A percentile compares a stretch with the other conserved stretches of the same genome.
Conservation (phyloP, 2,888 invertebrate species). For the Ophion ventricosus region DNA sequence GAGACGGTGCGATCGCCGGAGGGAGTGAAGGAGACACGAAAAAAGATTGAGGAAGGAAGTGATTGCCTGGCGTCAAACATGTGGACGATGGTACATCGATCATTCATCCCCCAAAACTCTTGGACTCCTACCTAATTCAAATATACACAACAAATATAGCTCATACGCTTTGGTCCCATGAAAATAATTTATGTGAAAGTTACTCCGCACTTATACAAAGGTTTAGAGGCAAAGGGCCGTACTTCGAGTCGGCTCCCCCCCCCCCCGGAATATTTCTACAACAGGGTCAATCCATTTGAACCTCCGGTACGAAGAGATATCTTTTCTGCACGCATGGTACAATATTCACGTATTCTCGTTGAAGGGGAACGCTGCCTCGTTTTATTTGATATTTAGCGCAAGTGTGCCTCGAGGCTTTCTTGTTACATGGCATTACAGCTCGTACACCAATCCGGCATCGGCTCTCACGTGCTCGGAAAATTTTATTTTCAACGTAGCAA, state of each 20-base stretch:
- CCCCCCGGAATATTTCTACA: background rate
- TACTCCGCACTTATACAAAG: background rate
- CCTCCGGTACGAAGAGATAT: background rate
- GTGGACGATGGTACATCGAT: constrained; percentile 52
- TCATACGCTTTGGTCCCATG: constrained; percentile 24
- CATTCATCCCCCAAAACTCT: constrained; percentile 31
- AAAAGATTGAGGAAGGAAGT: constrained; percentile 58
- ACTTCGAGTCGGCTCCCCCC: background rate
- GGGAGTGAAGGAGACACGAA: constrained; percentile 18
- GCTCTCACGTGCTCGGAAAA: constrained; percentile 15
- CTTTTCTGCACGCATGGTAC: no score
- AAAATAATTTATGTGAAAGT: constrained; percentile 45
- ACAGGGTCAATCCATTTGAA: background rate
- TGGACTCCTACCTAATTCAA: constrained; percentile 35
- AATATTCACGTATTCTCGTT: no score
- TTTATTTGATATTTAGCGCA: background rate
- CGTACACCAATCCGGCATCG: background rate
- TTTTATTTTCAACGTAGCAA: constrained; percentile 22
- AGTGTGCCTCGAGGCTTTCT: constrained; percentile 31
- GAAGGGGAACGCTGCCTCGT: no score
- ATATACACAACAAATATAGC: constrained; percentile 50
- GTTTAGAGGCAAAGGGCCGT: background rate
- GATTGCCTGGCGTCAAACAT: constrained; percentile 60
- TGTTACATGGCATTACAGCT: constrained; percentile 28
- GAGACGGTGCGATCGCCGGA: background rate